Base-by-base conservation (phyloP, 1,140 invertebrate species). In the Radopholus similis region DNA sequence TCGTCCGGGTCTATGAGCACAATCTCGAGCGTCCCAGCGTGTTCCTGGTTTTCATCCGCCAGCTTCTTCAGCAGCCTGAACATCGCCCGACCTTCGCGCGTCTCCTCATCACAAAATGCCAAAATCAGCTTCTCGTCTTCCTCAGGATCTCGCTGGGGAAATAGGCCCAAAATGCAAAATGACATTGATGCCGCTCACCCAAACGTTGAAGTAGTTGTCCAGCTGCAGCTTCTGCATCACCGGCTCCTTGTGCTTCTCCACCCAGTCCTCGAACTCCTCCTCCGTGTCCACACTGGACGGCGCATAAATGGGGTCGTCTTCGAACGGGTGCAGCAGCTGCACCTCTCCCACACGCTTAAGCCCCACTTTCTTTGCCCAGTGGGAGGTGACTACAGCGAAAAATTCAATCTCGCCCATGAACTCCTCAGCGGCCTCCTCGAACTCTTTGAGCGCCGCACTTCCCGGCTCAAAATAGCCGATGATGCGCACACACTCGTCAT, bases 361-460 rank as follows among this genome's bases (percentile, higher is more conserved):
- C 38, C 79, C 79, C 15, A 82, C 57, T 57, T 81, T 81, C n/a
- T 78, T 73, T 15, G 79, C 79, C 79, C 79, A 81, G 54, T 82
- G 74, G 11, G 77, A 77, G 11, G 76, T 82, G 34, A 81, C 79
- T 58, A 81, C 81, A 32, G 79, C 79, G 57, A 81, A 81, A 64
- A 81, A 81, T 57, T 82, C 79, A 34, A 81, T 80, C 65, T 81
- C 79, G 54, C 79, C 79, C 79, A 81, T 81, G 54, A 81, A 81
- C 40, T 81, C 79, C 56, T 81, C 79, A 15, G 79, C 79, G 21
- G 79, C 79, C 59, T 81, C 79, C 59, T 81, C 79, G 64, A 81
- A 81, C 57, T 81, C 79, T 38, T 82, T 81, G 26, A 81, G 66
- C 40, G 81, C 79, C n/a, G 70, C 74, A 44, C 79, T 80, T n/a